Conservation (phyloP, 2,113 vertebrate genomes). For the Mirza zaza region DNA sequence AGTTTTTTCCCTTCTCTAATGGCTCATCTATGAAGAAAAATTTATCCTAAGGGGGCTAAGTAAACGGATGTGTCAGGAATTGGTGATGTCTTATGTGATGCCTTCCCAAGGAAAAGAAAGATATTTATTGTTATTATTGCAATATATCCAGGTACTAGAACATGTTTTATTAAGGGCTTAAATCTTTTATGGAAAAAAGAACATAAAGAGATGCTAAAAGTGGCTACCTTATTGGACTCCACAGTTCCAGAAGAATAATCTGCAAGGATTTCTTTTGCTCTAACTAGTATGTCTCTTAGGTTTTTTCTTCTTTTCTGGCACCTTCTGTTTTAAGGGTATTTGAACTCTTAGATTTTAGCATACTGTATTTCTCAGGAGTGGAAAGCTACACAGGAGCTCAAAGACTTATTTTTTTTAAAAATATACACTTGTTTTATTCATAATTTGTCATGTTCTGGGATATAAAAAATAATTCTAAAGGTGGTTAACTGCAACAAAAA, state of each 20-base stretch:
- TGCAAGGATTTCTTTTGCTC: background rate
- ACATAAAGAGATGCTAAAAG: background rate
- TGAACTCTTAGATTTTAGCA: background rate
- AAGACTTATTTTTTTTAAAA: background rate
- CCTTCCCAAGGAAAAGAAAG: background rate
- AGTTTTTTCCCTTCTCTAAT: background rate
- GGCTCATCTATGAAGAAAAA: background rate
- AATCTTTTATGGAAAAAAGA: background rate
- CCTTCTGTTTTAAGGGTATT: background rate
- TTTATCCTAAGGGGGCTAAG: background rate
- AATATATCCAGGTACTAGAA: background rate
- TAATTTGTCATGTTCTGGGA: constrained; percentile 81
- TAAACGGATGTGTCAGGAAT: background rate
- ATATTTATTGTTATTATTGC: background rate
- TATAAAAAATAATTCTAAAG: constrained; percentile 85
- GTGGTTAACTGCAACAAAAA: constrained; percentile 82
- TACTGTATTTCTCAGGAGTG: background rate
- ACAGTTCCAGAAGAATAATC: background rate
- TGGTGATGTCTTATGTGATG: background rate
- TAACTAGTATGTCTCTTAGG: background rate
- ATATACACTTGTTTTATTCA: constrained; percentile 86
- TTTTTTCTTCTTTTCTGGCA: background rate
- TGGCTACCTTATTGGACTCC: background rate
- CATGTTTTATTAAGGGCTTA: background rate
- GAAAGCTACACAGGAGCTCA: background rate